Evolutionary conservation across 1,140 invertebrate genomes (phyloP).

Genomic region (Onthophagus taurus): DNA sequence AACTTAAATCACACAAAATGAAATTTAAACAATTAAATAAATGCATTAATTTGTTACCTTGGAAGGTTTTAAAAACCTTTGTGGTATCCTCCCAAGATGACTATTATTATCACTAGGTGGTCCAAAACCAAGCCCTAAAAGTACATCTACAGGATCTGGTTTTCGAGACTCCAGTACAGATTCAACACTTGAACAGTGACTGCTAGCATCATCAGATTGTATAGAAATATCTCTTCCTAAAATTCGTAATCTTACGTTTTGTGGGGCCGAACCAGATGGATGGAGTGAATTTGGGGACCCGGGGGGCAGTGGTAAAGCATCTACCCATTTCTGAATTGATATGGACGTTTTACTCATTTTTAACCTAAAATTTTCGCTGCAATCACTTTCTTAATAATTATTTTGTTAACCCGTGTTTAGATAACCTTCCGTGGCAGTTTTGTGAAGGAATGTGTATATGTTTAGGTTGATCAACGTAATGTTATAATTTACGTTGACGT

Average conservation of each 20-base stretch:
- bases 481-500: no score
- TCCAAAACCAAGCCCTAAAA: conserved; percentile 62
- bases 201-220: conserved; percentile 55
- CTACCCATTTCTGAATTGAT: conserved; percentile 14
- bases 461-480: no score
- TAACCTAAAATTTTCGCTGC: neutral
- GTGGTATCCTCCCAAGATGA: conserved; percentile 57
- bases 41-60: conserved; percentile 24
- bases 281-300: conserved; percentile 1
- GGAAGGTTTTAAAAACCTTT: conserved; percentile 41
- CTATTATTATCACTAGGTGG: conserved; percentile 44
- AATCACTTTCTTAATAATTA: no score
- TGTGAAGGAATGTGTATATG: no score
- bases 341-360: conserved; percentile 14
- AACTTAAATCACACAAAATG: conserved; percentile 22
- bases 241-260: conserved; percentile 1
- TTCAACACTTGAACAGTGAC: conserved; percentile 64
- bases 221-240: conserved; percentile 47
- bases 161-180: conserved; percentile 60
- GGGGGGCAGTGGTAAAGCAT: conserved; percentile 11
- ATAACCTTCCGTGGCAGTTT: no score
- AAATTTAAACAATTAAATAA: conserved; percentile 6
- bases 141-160: conserved; percentile 65
- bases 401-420: no score
- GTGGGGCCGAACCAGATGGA: conserved; percentile 9